Percentiles rank a stretch among this genome's conserved stretches.
phyloP scores from a whole-genome alignment of 2,888 invertebrate species.

The Lapara coniferarum region DNA sequence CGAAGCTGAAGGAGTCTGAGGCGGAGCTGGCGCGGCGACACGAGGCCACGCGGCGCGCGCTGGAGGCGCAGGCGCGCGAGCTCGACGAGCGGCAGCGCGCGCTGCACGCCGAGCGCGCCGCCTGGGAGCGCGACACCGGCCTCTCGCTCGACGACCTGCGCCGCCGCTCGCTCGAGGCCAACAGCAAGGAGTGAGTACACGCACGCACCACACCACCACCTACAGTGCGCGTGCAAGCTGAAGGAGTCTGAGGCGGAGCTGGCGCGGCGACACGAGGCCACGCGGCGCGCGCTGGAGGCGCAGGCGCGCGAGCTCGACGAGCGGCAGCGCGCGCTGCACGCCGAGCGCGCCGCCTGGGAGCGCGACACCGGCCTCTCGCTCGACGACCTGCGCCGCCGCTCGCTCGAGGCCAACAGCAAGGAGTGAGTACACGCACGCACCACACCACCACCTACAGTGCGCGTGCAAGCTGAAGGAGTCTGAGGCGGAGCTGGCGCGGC shows the following conservation, averaged over 20 bases:
- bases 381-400: conserved; percentile 93
- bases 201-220: not conserved
- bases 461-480: conserved; percentile 89
- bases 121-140: conserved; percentile 96
- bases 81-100: conserved; percentile 94
- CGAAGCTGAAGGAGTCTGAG: conserved; percentile 97
- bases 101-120: conserved; percentile 92
- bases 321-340: conserved; percentile 91
- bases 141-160: conserved; percentile 95
- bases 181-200: conserved; percentile 91
- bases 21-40: conserved; percentile 95
- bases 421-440: conserved; percentile 84
- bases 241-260: conserved; percentile 97
- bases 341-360: conserved; percentile 95
- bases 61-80: conserved; percentile 96
- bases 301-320: conserved; percentile 97
- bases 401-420: conserved; percentile 95
- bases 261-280: conserved; percentile 93
- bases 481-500: conserved; percentile 94
- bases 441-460: not conserved
- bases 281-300: conserved; percentile 89
- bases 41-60: conserved; percentile 88
- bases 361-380: conserved; percentile 93
- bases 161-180: conserved; percentile 93
- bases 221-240: conserved; percentile 56